These are phyloP conservation scores for Drosophila eugracilis DNA, from an alignment of 1,140 invertebrate species.

Conservation along the genomic window DNA sequence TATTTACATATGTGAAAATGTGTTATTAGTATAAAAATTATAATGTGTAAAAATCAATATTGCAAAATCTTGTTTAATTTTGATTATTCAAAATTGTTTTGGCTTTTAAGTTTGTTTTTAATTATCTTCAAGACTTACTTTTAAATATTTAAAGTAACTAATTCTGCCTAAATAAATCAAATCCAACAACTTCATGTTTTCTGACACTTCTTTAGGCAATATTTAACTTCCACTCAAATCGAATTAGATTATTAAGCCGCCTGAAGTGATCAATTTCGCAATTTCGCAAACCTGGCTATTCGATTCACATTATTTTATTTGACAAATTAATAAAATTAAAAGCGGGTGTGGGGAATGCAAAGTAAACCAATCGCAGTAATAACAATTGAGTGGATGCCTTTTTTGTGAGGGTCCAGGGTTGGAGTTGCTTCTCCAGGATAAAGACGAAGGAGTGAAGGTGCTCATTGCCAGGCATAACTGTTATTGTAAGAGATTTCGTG, in stretches of 20 bases:
- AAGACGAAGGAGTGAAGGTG: constrained; percentile 23
- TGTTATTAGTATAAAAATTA: too few relatives aligned
- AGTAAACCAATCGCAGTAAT: constrained; percentile 35
- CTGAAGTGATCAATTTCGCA: constrained; percentile 18
- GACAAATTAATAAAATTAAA: constrained; percentile 69
- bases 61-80: too few relatives aligned
- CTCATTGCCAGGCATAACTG: constrained; percentile 72
- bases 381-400: constrained; percentile 40
- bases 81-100: too few relatives aligned
- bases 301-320: constrained; percentile 14
- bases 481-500: constrained; percentile 82
- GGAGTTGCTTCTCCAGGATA: constrained; percentile 12
- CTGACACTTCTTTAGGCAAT: too few relatives aligned
- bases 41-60: too few relatives aligned
- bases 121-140: not conserved
- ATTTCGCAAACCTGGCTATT: constrained; percentile 33
- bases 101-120: too few relatives aligned
- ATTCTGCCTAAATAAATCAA: too few relatives aligned
- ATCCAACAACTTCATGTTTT: too few relatives aligned
- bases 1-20: too few relatives aligned
- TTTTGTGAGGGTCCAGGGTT: constrained; percentile 8
- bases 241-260: constrained; percentile 2
- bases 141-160: not conserved
- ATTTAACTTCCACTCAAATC: not conserved
- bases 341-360: constrained; percentile 18